Conservation (phyloP, 2,888 invertebrate species). For the Rhamnusium bicolor region DNA sequence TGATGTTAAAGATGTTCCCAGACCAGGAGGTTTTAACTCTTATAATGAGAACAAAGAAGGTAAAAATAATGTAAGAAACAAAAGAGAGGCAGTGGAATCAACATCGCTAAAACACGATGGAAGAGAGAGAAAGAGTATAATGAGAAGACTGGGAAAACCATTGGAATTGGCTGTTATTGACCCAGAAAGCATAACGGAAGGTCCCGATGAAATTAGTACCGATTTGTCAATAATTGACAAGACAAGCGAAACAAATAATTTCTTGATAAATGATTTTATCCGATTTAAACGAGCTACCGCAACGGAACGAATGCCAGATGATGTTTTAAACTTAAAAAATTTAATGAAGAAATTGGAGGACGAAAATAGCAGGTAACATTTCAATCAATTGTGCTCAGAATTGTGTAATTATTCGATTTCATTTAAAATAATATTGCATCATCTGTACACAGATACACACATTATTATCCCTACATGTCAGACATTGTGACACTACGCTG, state of each 20-base stretch:
- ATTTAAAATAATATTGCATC: too few species aligned
- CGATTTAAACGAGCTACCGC: constrained; percentile 59
- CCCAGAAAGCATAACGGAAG: constrained; percentile 42
- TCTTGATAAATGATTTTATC: constrained; percentile 66
- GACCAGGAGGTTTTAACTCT: constrained; percentile 20
- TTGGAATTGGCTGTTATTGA: constrained; percentile 58
- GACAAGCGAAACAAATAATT: constrained; percentile 35
- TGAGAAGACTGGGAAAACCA: constrained; percentile 57
- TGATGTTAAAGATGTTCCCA: constrained; percentile 37
- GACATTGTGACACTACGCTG: too few species aligned
- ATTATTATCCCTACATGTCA: too few species aligned
- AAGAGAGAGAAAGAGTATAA: constrained; percentile 34
- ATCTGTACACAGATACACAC: too few species aligned
- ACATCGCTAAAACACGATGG: not conserved
- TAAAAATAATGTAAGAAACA: constrained; percentile 26
- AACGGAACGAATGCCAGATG: constrained; percentile 33
- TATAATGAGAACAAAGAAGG: not conserved
- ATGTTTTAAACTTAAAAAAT: constrained; percentile 14
- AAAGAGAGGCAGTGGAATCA: constrained; percentile 32
- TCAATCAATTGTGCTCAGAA: too few species aligned
- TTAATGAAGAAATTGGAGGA: constrained; percentile 30
- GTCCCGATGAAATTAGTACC: constrained; percentile 3
- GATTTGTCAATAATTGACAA: constrained; percentile 17
- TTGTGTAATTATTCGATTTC: too few species aligned
- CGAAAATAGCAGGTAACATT: constrained; percentile 22